Conservation (phyloP, 2,113 vertebrate genomes). For the Eonycteris spelaea region DNA sequence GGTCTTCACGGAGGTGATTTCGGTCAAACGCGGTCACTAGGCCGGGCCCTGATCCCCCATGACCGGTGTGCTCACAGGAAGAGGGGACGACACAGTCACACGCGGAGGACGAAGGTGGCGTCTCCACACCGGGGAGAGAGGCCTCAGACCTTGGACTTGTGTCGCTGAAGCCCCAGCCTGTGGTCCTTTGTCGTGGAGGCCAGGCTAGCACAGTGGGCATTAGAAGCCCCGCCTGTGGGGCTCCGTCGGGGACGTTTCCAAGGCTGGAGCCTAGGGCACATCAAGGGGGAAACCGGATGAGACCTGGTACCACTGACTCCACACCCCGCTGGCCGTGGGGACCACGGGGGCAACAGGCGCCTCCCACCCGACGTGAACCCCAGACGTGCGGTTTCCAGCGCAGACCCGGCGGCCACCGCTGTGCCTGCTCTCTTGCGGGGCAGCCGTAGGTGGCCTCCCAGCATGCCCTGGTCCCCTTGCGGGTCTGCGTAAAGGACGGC, state of each 20-base stretch:
- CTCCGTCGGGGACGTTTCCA: neutral
- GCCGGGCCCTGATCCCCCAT: fast-evolving
- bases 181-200: fast-evolving
- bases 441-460: neutral
- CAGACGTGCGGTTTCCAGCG: fast-evolving
- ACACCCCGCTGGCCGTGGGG: too few species aligned
- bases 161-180: neutral
- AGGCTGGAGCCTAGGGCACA: fast-evolving
- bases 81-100: neutral
- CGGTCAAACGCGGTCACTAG: neutral
- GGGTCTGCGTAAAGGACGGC: neutral
- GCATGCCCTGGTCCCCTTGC: fast-evolving
- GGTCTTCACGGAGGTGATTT: neutral
- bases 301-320: fast-evolving
- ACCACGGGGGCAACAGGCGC: fast-evolving
- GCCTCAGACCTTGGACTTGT: fast-evolving
- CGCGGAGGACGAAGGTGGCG: fast-evolving
- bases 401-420: fast-evolving
- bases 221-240: neutral
- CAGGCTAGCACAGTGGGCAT: fast-evolving
- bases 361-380: fast-evolving
- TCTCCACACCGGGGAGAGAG: fast-evolving
- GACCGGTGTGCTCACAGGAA: fast-evolving
- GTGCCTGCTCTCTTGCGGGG: neutral
- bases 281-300: fast-evolving